Evolutionary conservation across 2,113 vertebrate species (phyloP).

Genomic region (Himantopus leucocephalus): DNA sequence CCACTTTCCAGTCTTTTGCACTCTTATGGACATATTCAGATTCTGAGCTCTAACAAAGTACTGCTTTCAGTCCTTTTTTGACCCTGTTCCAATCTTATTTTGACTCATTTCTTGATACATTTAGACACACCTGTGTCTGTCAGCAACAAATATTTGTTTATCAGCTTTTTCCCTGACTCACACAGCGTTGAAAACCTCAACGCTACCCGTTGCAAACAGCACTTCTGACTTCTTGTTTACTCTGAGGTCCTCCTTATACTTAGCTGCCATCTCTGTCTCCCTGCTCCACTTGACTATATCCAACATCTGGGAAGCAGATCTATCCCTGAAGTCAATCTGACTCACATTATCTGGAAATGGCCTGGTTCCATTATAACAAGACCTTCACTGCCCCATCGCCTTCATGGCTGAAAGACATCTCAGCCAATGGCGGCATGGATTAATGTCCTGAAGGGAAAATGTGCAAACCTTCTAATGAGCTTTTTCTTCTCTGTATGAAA

Average conservation of each 20-base stretch:
- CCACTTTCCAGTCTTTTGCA: not conserved
- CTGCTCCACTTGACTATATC: slow-evolving; percentile 31
- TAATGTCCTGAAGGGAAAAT: slow-evolving; percentile 62
- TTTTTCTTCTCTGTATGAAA: not conserved
- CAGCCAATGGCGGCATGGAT: slow-evolving; percentile 41
- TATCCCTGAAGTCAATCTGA: slow-evolving; percentile 55
- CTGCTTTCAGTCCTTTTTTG: not conserved
- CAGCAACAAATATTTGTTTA: not conserved
- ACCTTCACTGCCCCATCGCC: slow-evolving; percentile 59
- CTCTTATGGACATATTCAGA: not conserved
- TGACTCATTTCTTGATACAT: not conserved
- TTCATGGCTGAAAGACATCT: slow-evolving; percentile 60
- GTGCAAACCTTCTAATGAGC: not conserved
- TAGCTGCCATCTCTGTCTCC: slow-evolving; percentile 24
- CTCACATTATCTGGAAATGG: slow-evolving; percentile 68
- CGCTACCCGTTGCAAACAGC: not conserved
- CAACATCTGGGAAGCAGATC: slow-evolving; percentile 69
- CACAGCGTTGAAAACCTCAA: not conserved
- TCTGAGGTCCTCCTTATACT: not conserved
- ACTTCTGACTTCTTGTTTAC: not conserved
- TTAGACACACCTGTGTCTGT: not conserved
- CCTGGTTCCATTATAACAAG: slow-evolving; percentile 62
- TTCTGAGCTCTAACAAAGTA: not conserved
- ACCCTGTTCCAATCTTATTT: not conserved
- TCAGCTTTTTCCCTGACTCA: not conserved